Evolutionary conservation across 2,113 vertebrate species (phyloP).

Genomic region (Pagrus major): DNA sequence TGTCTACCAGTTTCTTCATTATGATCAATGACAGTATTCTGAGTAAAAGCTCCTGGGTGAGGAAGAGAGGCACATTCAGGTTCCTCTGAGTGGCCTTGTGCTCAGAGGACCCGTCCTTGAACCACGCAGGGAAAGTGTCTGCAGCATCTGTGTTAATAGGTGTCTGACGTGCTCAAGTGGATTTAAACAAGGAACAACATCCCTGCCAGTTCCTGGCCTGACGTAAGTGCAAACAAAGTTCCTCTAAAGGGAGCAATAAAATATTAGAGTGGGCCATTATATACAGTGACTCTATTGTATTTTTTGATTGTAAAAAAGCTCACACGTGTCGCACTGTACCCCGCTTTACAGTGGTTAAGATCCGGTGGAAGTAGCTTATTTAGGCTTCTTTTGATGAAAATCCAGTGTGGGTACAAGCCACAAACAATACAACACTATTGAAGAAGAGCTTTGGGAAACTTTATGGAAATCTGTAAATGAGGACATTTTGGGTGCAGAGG

Average conservation of each 20-base stretch:
- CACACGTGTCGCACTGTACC: not conserved
- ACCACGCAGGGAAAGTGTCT: not conserved
- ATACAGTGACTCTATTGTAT: slow-evolving; percentile 16
- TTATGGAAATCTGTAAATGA: not conserved
- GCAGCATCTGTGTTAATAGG: slow-evolving; percentile 9
- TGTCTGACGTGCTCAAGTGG: slow-evolving; percentile 14
- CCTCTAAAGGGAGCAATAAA: slow-evolving; percentile 34
- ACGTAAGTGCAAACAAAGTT: slow-evolving; percentile 2
- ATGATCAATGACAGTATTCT: slow-evolving; percentile 29
- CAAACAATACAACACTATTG: not conserved
- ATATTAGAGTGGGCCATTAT: slow-evolving; percentile 12
- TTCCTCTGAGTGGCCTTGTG: slow-evolving; percentile 53
- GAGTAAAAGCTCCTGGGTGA: slow-evolving; percentile 34
- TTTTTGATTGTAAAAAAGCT: not conserved
- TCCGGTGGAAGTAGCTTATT: slow-evolving; percentile 10
- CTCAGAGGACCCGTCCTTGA: slow-evolving; percentile 40
- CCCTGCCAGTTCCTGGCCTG: slow-evolving; percentile 31
- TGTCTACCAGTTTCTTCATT: slow-evolving; percentile 40
- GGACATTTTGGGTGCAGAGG: not conserved
- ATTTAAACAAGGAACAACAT: slow-evolving; percentile 39
- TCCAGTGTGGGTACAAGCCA: not conserved
- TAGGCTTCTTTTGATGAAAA: not conserved
- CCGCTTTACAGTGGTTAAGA: not conserved
- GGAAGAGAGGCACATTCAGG: slow-evolving; percentile 40
- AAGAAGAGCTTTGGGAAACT: not conserved